Evolutionary conservation across 2,888 invertebrate species (phyloP).

Genomic region (Pandemis cinnamomeana): DNA sequence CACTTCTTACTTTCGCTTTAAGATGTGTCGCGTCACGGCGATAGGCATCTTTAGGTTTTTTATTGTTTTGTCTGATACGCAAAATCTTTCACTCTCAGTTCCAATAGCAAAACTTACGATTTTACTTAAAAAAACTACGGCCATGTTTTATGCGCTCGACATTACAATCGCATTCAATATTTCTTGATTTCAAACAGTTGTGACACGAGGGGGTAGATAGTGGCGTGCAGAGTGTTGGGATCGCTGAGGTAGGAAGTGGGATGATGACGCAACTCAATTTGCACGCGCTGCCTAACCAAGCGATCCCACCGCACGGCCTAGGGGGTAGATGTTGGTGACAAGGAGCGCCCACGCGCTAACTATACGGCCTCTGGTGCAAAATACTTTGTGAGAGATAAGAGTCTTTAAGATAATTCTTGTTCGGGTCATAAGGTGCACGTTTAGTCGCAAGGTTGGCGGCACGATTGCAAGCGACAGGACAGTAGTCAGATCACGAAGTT

Average conservation of each 20-base stretch:
- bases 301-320: no score
- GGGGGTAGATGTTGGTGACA: no score
- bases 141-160: no score
- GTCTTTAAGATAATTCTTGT: not conserved
- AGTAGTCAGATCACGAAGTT: slow-evolving; percentile 16
- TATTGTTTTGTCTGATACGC: not conserved
- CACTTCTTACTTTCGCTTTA: slow-evolving; percentile 32
- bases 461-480: slow-evolving; percentile 9
- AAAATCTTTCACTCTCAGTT: not conserved
- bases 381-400: not conserved
- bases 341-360: no score
- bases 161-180: no score
- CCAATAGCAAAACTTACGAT: not conserved
- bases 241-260: no score
- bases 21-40: slow-evolving; percentile 16
- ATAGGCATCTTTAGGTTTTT: not conserved
- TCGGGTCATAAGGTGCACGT: slow-evolving; percentile 2
- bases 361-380: no score
- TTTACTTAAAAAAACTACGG: not conserved
- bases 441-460: slow-evolving; percentile 8
- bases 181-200: no score
- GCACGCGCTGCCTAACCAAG: no score
- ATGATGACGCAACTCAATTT: no score
- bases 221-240: no score
- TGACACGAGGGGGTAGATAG: no score